phyloP scores from a whole-genome alignment of 2,888 invertebrate genomes.

The Junonia oenone region DNA sequence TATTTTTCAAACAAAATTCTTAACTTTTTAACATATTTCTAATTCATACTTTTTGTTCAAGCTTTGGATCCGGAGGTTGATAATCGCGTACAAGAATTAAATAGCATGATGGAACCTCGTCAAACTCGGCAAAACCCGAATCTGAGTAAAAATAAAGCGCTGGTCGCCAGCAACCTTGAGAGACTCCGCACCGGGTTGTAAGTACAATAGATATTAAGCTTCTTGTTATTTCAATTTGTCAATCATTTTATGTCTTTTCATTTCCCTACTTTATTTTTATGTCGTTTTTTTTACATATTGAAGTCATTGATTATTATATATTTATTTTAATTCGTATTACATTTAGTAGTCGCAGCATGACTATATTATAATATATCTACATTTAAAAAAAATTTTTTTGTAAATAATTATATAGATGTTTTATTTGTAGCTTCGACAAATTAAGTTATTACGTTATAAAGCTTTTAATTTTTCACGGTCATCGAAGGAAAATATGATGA shows the following conservation, averaged over 20 bases:
- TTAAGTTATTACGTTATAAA: neutral
- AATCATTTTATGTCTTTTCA: neutral
- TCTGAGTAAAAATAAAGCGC: conserved; percentile 53
- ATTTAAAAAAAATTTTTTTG: conserved; percentile 1
- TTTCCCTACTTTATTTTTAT: neutral
- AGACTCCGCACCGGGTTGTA: conserved; percentile 51
- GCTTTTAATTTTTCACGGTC: neutral
- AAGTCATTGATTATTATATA: too few relatives aligned
- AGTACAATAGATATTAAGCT: conserved; percentile 36
- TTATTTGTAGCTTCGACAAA: neutral
- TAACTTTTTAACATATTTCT: too few relatives aligned
- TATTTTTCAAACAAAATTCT: too few relatives aligned
- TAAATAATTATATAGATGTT: neutral
- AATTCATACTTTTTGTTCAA: neutral
- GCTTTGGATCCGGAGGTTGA: neutral
- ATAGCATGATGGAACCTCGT: conserved; percentile 38
- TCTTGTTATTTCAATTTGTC: neutral
- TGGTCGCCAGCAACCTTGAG: conserved; percentile 51
- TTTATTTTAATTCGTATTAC: neutral
- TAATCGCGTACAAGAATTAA: neutral
- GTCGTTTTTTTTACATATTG: too few relatives aligned
- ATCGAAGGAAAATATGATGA: conserved; percentile 1
- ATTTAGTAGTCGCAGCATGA: neutral
- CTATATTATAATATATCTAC: neutral
- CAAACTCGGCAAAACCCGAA: conserved; percentile 65